phyloP scores from a whole-genome alignment of 2,888 invertebrate species.

The Junonia oenone region DNA sequence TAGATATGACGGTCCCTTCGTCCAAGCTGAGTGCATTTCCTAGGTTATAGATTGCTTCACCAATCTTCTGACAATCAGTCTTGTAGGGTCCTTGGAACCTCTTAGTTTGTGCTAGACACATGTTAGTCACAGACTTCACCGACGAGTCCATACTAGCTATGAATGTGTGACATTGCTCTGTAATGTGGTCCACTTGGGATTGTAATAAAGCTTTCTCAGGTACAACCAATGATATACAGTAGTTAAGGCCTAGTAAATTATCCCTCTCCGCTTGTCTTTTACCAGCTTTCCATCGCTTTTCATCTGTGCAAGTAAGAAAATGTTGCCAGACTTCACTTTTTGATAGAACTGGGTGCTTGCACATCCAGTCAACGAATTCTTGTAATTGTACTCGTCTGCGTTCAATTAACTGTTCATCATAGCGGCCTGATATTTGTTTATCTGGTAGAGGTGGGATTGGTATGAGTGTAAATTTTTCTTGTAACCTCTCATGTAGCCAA shows the following conservation, averaged over 20 bases:
- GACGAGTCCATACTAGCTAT: slow-evolving; percentile 92
- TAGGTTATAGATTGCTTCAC: slow-evolving; percentile 90
- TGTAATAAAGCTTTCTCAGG: slow-evolving; percentile 88
- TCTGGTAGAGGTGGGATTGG: slow-evolving; percentile 98
- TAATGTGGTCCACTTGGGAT: slow-evolving; percentile 87
- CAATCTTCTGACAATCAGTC: slow-evolving; percentile 94
- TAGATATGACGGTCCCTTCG: slow-evolving; percentile 81
- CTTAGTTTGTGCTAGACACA: slow-evolving; percentile 91
- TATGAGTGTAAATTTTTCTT: slow-evolving; percentile 95
- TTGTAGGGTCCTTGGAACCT: slow-evolving; percentile 91
- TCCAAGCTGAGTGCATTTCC: slow-evolving; percentile 92
- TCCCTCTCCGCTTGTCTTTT: slow-evolving; percentile 97
- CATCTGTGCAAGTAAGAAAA: slow-evolving; percentile 97
- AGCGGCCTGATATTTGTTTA: slow-evolving; percentile 97
- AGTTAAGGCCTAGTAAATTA: slow-evolving; percentile 92
- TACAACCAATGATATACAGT: slow-evolving; percentile 92
- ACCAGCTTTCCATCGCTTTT: slow-evolving; percentile 97
- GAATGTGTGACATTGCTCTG: slow-evolving; percentile 90
- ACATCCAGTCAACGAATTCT: slow-evolving; percentile 97
- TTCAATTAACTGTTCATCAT: slow-evolving; percentile 98
- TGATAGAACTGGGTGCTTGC: slow-evolving; percentile 96
- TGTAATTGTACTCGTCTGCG: slow-evolving; percentile 95
- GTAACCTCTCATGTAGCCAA: slow-evolving; percentile 96
- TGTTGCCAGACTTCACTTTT: slow-evolving; percentile 96
- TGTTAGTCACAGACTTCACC: slow-evolving; percentile 89